phyloP scores from a whole-genome alignment of 2,888 invertebrate genomes.

The Tethea ocularis region DNA sequence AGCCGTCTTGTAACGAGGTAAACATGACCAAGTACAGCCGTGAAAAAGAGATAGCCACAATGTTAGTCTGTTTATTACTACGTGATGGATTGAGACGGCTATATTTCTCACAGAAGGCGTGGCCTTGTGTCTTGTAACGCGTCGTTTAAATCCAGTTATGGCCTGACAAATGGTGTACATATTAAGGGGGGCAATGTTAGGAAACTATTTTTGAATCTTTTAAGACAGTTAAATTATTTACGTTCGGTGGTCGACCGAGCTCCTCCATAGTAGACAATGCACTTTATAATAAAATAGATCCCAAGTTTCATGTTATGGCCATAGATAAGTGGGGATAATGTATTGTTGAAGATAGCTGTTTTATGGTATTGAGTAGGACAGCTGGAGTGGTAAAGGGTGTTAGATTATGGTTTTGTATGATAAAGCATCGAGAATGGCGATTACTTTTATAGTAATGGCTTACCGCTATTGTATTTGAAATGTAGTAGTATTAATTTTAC shows the following conservation, averaged over 20 bases:
- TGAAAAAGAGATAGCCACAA: conserved; percentile 55
- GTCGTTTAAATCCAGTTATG: conserved; percentile 83
- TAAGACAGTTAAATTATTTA: conserved; percentile 84
- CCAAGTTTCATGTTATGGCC: conserved; percentile 76
- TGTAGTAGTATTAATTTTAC: conserved; percentile 30
- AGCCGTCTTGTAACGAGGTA: conserved; percentile 60
- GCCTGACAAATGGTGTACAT: conserved; percentile 84
- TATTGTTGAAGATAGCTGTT: conserved; percentile 78
- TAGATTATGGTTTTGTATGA: conserved; percentile 68
- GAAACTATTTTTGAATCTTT: conserved; percentile 84
- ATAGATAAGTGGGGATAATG: conserved; percentile 80
- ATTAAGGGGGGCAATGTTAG: conserved; percentile 83
- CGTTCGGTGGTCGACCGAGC: conserved; percentile 74
- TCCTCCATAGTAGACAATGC: conserved; percentile 78
- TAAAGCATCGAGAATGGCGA: conserved; percentile 54
- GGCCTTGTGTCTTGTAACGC: conserved; percentile 67
- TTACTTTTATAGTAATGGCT: conserved; percentile 65
- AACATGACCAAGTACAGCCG: conserved; percentile 61
- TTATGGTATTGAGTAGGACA: conserved; percentile 78
- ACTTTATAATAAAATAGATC: conserved; percentile 83
- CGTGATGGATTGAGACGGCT: conserved; percentile 47
- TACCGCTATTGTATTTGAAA: conserved; percentile 47
- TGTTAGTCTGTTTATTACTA: conserved; percentile 10
- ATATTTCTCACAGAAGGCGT: conserved; percentile 64
- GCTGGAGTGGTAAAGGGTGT: conserved; percentile 76